Evolutionary conservation across 2,113 vertebrate species (phyloP).

Genomic region (Synodontis membranacea): DNA sequence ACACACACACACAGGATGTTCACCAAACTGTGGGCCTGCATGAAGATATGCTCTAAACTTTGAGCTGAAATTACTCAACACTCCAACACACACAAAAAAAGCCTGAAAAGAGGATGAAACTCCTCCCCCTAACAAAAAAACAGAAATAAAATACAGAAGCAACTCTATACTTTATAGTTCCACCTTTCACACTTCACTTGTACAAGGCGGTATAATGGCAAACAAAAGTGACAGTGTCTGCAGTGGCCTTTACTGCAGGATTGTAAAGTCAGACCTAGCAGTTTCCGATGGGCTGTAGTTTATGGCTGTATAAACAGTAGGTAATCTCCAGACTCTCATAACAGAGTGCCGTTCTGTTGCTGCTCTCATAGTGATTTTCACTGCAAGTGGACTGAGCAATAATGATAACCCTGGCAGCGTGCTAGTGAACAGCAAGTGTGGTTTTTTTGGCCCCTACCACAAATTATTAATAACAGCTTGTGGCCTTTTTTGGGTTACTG

Average conservation of each 20-base stretch:
- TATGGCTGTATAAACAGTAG: slow-evolving; percentile 25
- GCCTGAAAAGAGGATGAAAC: background rate
- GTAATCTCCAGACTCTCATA: slow-evolving; percentile 12
- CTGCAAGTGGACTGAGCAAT: background rate
- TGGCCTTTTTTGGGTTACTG: slow-evolving; percentile 24
- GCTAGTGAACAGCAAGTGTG: background rate
- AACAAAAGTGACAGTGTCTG: slow-evolving; percentile 35
- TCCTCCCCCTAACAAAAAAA: no score
- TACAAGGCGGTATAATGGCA: background rate
- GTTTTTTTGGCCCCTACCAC: slow-evolving; percentile 6
- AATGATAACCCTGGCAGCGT: background rate
- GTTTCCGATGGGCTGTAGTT: slow-evolving; percentile 12
- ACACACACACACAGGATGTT: background rate
- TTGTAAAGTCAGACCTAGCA: background rate
- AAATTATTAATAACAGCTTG: slow-evolving; percentile 33
- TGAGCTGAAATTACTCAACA: background rate
- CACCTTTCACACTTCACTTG: slow-evolving; percentile 18
- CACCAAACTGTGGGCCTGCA: background rate
- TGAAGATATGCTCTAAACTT: background rate
- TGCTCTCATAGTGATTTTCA: background rate
- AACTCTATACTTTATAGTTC: slow-evolving; percentile 10
- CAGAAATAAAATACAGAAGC: slow-evolving; percentile 5
- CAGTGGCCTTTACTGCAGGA: background rate
- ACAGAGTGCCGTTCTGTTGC: background rate
- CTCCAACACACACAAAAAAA: background rate